Evolutionary conservation across 2,888 invertebrate genomes (phyloP), one percentile per base, ranked within the genome.

Genomic region (Orthosia gothica): DNA sequence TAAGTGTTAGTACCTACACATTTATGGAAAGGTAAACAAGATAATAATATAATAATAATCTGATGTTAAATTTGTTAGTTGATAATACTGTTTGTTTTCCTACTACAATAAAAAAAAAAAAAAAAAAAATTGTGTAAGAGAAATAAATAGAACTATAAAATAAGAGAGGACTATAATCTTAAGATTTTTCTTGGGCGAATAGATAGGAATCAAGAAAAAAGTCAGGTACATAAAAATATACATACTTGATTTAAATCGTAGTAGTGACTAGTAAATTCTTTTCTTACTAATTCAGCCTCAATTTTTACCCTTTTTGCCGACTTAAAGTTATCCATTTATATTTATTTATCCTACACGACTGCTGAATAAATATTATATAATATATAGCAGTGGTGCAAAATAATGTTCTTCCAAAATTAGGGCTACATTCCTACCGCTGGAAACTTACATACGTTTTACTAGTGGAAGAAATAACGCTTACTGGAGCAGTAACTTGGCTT

Each of bases 201-300:
- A 26, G 3, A 11, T n/a, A 54, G 20, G 12, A 16, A 5, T n/a
- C 50, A 57, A 58, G 18, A n/a, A 58, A 57, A 71, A 58, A 18
- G 9, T 40, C 49, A 72, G 57, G 49, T 71, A 71, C 49, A 58
- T 16, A 23, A 49, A 20, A 40, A 52, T 20, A n/a, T 40, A 57
- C 18, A 68, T 62, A 16, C 5, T 20, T 50, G 71, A 71, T 57
- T 57, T 23, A 40, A 70, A 58, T 49, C 57, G 72, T 58, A 57
- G 49, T 71, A 71, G 40, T 2, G 55, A 32, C 47, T 70, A 71
- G 70, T 71, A 57, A 71, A 71, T 71, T 71, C 12, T 40, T 71
- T 57, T 40, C 23, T 57, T 58, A 32, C 11, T 18, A 23, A 2
- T 45, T 50, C 73, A 72, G 73, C 40, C 71, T 72, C 50, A 45